A percentile compares a stretch with the other conserved stretches of the same genome.
Conservation (phyloP, 2,113 vertebrate species). For the Pterocles orientalis region DNA sequence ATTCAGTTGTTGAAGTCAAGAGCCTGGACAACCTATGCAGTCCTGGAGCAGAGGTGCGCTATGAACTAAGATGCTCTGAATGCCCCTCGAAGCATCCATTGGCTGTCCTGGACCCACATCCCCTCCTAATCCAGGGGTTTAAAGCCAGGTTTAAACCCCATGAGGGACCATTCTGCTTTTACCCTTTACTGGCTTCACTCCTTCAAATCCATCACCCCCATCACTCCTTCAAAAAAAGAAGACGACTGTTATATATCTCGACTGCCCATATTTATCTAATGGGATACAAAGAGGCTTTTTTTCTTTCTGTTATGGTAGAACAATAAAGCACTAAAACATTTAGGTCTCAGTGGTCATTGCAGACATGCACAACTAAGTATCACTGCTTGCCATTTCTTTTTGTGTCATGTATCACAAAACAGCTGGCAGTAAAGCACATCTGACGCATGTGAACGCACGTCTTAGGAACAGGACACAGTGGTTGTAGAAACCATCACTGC, state of each 20-base stretch:
- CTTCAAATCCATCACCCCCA: neutral
- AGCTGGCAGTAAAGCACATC: neutral
- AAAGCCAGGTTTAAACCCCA: neutral
- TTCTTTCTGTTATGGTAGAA: neutral
- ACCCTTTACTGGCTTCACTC: neutral
- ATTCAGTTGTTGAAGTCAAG: neutral
- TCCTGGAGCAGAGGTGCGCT: neutral
- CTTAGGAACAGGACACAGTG: neutral
- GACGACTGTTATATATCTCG: neutral
- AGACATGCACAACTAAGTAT: neutral
- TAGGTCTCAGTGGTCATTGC: neutral
- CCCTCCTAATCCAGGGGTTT: neutral
- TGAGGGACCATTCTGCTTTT: neutral
- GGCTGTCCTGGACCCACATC: neutral
- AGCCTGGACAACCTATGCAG: neutral
- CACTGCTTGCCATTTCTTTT: neutral
- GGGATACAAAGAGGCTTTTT: neutral
- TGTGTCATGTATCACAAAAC: neutral
- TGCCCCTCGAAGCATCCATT: neutral
- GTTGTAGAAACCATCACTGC: neutral
- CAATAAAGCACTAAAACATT: neutral
- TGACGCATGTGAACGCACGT: neutral
- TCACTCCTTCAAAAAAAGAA: neutral
- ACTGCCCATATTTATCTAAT: neutral
- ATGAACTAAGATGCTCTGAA: neutral